Evolutionary conservation across 2,797 vertebrate genomes (phyloP).

Genomic region (Trachurus trachurus): DNA sequence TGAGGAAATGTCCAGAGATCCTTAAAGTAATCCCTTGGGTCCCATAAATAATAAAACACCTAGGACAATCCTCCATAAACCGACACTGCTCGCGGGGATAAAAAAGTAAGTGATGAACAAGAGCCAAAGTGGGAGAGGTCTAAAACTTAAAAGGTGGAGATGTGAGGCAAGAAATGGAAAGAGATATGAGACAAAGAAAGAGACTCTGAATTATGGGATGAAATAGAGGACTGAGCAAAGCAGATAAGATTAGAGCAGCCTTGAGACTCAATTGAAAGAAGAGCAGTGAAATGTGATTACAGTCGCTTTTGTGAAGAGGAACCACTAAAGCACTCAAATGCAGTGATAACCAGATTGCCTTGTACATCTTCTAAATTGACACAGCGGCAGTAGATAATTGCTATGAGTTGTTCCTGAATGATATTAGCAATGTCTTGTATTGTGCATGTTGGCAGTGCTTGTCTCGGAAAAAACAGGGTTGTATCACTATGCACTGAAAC

Average conservation of each 20-base stretch:
- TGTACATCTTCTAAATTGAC: slow-evolving; percentile 54
- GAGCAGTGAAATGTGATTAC: slow-evolving; percentile 56
- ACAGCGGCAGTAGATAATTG: slow-evolving; percentile 48
- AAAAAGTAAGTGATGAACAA: not conserved
- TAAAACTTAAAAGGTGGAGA: not conserved
- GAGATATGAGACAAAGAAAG: slow-evolving; percentile 16
- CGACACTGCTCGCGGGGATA: not conserved
- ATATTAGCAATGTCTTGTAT: slow-evolving; percentile 38
- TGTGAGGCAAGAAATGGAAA: not conserved
- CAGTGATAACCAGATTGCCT: slow-evolving; percentile 40
- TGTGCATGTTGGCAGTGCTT: slow-evolving; percentile 12
- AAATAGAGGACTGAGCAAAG: slow-evolving; percentile 29
- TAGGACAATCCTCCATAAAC: not conserved
- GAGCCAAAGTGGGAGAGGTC: not conserved
- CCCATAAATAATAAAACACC: not conserved
- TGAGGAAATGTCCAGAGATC: not conserved
- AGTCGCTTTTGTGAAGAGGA: slow-evolving; percentile 51
- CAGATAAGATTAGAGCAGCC: slow-evolving; percentile 40
- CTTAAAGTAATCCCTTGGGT: not conserved
- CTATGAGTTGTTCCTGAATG: slow-evolving; percentile 21
- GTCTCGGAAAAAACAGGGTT: slow-evolving; percentile 33
- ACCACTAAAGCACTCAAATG: slow-evolving; percentile 52
- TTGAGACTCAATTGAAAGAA: slow-evolving; percentile 42
- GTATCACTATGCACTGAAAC: slow-evolving; percentile 36
- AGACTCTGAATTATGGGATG: slow-evolving; percentile 3